A percentile compares a stretch with the other conserved stretches of the same genome.
phyloP scores from a whole-genome alignment of 2,113 vertebrate species.

The Thalassarche chlororhynchos region DNA sequence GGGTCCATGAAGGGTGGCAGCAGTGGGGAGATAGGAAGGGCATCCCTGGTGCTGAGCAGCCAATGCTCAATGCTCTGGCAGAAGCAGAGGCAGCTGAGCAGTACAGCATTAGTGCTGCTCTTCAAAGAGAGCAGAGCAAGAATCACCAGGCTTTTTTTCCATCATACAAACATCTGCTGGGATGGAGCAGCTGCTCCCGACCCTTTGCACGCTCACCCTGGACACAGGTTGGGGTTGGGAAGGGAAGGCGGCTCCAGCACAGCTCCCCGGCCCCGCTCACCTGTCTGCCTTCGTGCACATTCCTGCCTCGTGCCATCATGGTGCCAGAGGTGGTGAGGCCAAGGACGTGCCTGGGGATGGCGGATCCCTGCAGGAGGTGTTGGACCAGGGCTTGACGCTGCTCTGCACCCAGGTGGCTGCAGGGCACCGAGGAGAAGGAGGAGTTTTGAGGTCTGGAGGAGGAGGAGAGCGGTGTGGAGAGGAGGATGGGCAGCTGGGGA shows the following conservation, averaged over 20 bases:
- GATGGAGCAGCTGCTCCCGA: not conserved
- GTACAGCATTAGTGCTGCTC: not conserved
- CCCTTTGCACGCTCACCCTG: accelerated
- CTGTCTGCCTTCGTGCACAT: accelerated
- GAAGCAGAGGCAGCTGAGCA: not conserved
- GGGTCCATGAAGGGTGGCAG: not conserved
- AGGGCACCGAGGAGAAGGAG: not conserved
- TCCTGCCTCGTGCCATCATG: not conserved
- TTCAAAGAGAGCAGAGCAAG: not conserved
- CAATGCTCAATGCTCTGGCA: accelerated
- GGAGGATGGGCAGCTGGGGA: not conserved
- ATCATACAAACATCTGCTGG: not conserved
- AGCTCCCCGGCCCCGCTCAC: not conserved
- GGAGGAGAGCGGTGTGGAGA: not conserved
- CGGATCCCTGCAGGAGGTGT: not conserved
- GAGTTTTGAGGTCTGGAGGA: not conserved
- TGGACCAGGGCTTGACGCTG: not conserved
- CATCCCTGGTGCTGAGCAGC: not conserved
- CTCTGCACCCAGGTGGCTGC: not conserved
- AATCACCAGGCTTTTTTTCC: not conserved
- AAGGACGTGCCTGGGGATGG: not conserved
- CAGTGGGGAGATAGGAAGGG: not conserved
- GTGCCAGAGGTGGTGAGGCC: not conserved
- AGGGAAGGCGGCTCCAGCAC: not conserved
- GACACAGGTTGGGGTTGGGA: not conserved